Base-by-base conservation (phyloP, 2,113 vertebrate species). In the Anser cygnoides region DNA sequence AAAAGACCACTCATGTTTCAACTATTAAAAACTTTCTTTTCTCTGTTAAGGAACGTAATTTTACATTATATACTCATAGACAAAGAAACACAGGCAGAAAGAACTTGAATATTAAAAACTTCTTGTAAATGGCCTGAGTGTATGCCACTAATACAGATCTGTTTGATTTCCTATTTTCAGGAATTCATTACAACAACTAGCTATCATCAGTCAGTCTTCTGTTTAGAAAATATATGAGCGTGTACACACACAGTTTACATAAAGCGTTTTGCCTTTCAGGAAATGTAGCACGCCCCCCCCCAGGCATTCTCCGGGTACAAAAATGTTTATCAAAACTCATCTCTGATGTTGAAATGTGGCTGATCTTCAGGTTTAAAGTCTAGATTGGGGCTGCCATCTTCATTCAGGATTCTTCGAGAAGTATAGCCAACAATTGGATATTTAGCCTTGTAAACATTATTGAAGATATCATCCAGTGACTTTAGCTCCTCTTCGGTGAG, bases 371-470 rank as follows among this genome's bases (percentile, higher is more conserved):
- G 99, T 96, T 98, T 98, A 84, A 99, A 99, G 97, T 98, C 96
- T 79, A 97, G 70, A 92, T 99, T 99, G 91, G 99, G 99, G 92
- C 98, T 99, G 66, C 99, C 99, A 3, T 99, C 99, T 52, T 98
- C 95, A 4, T 98, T 98, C 91, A 99, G 98, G 88, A 99, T 98
- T 31, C 98, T 97, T 14, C 98, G 97, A 14, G 98, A 98, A 0
- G 99, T 99, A 97, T 99, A 99, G 79, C 99, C 99, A 25, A 99
- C 98, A 16, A 99, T 99, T 46, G 99, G 99, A 31, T 99, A 99
- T 76, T 99, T 99, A 70, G 97, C 95, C 97, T 99, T 99, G 97
- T 99, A 99, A 9, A 99, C 99, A 31, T 95, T 98, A 93, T 98
- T 98, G 96, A 99, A 99, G 46, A 99, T 84, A 3, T 98, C 97